These are phyloP conservation scores for Formica aserva DNA, from an alignment of 2,888 invertebrate species.

Conservation along the genomic window DNA sequence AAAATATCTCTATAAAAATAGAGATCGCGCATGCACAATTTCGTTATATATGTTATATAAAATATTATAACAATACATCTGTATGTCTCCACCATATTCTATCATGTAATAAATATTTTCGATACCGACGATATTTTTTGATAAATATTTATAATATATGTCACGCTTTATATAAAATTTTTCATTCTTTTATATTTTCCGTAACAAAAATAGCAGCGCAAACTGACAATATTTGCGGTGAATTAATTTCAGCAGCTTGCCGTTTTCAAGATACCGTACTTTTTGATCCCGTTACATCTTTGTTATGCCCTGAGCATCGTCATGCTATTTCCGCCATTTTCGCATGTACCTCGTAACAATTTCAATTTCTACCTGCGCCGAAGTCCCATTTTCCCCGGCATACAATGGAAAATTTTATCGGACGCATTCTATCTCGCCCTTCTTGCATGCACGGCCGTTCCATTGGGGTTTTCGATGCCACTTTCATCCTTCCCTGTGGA, in stretches of 20 bases:
- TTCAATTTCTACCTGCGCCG: constrained; percentile 69
- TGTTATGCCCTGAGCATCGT: constrained; percentile 49
- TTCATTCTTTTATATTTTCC: not conserved
- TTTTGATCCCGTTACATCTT: constrained; percentile 58
- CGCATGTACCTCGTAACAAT: constrained; percentile 72
- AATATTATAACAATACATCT: not conserved
- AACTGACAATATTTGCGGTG: not conserved
- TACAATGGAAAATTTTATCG: constrained; percentile 77
- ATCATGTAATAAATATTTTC: not conserved
- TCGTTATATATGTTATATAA: not conserved
- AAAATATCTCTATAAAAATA: not conserved
- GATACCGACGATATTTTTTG: not conserved
- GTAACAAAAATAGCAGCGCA: not conserved
- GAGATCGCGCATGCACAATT: not conserved
- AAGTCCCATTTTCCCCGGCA: constrained; percentile 67
- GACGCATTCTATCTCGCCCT: constrained; percentile 60
- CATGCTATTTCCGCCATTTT: constrained; percentile 66
- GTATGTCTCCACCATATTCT: not conserved
- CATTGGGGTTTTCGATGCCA: constrained; percentile 34
- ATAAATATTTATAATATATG: not conserved
- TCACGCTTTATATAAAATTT: not conserved
- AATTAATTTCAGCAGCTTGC: constrained; percentile 54
- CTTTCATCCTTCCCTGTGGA: not conserved
- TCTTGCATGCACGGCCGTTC: constrained; percentile 45
- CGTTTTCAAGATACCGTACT: constrained; percentile 54